phyloP scores from a whole-genome alignment of 2,797 vertebrate genomes.

The Smutsia temminckii region DNA sequence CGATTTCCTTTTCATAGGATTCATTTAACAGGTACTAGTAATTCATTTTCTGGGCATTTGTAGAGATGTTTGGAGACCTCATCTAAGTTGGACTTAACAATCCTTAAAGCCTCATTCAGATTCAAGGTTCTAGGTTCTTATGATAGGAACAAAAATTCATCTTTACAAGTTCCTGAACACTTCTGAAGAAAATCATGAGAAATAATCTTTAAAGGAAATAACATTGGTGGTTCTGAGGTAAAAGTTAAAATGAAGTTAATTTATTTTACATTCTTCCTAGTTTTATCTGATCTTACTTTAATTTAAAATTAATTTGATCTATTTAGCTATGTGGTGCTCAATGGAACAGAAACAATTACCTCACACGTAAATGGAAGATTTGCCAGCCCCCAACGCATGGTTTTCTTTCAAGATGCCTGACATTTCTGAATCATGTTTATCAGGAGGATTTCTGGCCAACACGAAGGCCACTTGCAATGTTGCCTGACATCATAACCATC shows the following conservation, averaged over 20 bases:
- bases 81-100: background rate
- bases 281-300: conserved; percentile 67
- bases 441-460: background rate
- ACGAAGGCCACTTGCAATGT: background rate
- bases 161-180: conserved; percentile 24
- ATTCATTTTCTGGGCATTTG: background rate
- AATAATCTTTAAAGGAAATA: conserved; percentile 60
- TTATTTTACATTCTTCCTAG: conserved; percentile 54
- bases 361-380: conserved; percentile 5
- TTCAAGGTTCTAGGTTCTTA: background rate
- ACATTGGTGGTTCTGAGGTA: conserved; percentile 38
- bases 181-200: conserved; percentile 56
- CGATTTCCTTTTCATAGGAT: background rate
- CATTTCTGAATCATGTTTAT: background rate
- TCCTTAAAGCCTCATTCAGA: background rate
- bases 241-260: conserved; percentile 63
- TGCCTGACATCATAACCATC: background rate
- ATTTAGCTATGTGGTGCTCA: conserved; percentile 22
- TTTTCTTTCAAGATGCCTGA: background rate
- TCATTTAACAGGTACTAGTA: background rate
- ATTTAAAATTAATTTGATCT: conserved; percentile 67
- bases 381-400: background rate
- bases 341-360: conserved; percentile 45
- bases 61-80: background rate
- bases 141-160: background rate